These are phyloP conservation scores for Trinectes maculatus DNA, from an alignment of 2,113 vertebrate species.

Conservation along the genomic window DNA sequence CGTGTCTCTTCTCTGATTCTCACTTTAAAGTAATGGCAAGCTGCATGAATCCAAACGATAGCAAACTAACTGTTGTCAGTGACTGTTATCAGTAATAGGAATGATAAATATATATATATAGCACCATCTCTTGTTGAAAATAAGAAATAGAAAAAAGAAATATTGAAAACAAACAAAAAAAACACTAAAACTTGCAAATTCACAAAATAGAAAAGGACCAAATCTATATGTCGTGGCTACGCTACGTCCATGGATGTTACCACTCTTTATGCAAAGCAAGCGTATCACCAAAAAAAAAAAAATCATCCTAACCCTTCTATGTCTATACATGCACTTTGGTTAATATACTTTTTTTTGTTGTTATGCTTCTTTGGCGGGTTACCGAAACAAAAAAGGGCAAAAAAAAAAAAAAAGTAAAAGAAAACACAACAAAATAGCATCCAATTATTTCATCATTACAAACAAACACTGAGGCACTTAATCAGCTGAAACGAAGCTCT, in stretches of 20 bases:
- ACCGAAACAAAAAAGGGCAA: slow-evolving; percentile 65
- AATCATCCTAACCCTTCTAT: slow-evolving; percentile 47
- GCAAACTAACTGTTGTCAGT: slow-evolving; percentile 66
- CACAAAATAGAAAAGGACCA: slow-evolving; percentile 70
- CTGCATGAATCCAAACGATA: slow-evolving; percentile 51
- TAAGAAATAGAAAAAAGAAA: slow-evolving; percentile 71
- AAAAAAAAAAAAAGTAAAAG: slow-evolving; percentile 16
- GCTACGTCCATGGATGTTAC: slow-evolving; percentile 63
- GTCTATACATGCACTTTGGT: slow-evolving; percentile 81
- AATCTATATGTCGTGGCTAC: slow-evolving; percentile 58
- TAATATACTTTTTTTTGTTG: slow-evolving; percentile 72
- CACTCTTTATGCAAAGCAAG: slow-evolving; percentile 67
- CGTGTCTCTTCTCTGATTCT: slow-evolving; percentile 54
- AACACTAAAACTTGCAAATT: slow-evolving; percentile 68
- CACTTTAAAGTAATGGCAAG: slow-evolving; percentile 51
- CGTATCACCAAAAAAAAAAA: slow-evolving; percentile 47
- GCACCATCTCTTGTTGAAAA: slow-evolving; percentile 85
- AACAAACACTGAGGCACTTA: slow-evolving; percentile 90
- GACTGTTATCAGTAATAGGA: slow-evolving; percentile 80
- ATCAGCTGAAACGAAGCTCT: slow-evolving; percentile 85
- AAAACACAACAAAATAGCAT: slow-evolving; percentile 64
- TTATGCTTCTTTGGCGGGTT: slow-evolving; percentile 71
- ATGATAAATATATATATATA: slow-evolving; percentile 84
- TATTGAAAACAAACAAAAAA: slow-evolving; percentile 68
- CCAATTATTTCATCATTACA: slow-evolving; percentile 78